phyloP scores from a whole-genome alignment of 2,797 vertebrate species.

The Melanogrammus aeglefinus region DNA sequence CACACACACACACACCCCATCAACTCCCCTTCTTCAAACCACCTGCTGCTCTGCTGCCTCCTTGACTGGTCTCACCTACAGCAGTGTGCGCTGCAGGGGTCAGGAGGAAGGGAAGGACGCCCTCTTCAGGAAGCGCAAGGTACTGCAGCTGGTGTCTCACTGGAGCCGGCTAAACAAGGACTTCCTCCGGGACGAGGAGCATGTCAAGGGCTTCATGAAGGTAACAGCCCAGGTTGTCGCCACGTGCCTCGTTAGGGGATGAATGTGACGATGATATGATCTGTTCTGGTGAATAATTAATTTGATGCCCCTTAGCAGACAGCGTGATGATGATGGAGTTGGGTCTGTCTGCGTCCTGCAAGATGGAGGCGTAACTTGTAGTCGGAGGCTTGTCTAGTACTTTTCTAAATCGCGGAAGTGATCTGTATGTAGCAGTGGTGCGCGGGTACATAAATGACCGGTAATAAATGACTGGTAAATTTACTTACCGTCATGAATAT shows the following conservation, averaged over 20 bases:
- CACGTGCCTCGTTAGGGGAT: neutral
- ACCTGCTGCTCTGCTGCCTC: constrained; percentile 27
- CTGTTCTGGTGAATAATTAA: neutral
- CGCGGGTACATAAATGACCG: too few relatives aligned
- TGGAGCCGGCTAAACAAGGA: constrained; percentile 95
- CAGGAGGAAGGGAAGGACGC: constrained; percentile 89
- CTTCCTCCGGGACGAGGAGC: constrained; percentile 92
- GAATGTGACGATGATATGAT: neutral
- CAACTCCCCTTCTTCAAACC: neutral
- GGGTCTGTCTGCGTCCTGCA: too few relatives aligned
- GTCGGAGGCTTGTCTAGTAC: too few relatives aligned
- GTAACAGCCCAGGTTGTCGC: constrained; percentile 58
- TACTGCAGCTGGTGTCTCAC: constrained; percentile 92
- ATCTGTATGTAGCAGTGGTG: too few relatives aligned
- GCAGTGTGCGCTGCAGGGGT: constrained; percentile 84
- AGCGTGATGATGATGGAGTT: neutral
- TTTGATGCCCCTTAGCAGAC: neutral
- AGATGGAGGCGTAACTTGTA: too few relatives aligned
- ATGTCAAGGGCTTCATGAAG: constrained; percentile 95
- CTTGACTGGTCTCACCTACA: constrained; percentile 84
- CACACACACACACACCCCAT: neutral
- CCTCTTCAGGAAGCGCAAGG: constrained; percentile 91
- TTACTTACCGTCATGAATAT: too few relatives aligned
- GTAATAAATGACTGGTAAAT: too few relatives aligned
- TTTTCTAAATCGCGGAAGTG: too few relatives aligned